Percentiles rank a stretch among this genome's conserved stretches.
phyloP scores from a whole-genome alignment of 2,113 vertebrate species.

The Axis porcinus region DNA sequence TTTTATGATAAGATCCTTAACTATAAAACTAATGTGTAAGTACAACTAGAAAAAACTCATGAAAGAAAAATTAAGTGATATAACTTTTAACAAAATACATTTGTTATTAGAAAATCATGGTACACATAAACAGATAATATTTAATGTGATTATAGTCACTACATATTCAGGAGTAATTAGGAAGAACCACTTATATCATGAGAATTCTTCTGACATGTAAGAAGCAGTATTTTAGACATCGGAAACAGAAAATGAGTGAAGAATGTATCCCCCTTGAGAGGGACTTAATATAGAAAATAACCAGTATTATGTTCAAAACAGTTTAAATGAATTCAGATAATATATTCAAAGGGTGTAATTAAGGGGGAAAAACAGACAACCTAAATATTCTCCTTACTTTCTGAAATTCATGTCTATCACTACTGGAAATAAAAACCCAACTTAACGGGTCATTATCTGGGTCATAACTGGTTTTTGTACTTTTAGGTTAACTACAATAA shows the following conservation, averaged over 20 bases:
- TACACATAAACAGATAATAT: neutral
- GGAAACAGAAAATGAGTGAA: neutral
- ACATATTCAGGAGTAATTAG: slow-evolving; percentile 4
- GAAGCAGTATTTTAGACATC: neutral
- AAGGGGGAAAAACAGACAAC: neutral
- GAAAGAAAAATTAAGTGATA: neutral
- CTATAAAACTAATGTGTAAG: slow-evolving; percentile 16
- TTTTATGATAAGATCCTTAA: neutral
- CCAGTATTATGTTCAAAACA: neutral
- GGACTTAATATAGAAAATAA: slow-evolving; percentile 21
- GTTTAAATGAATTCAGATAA: slow-evolving; percentile 17
- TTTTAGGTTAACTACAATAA: neutral
- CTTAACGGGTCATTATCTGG: neutral
- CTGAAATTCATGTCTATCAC: neutral
- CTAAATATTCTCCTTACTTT: slow-evolving; percentile 10
- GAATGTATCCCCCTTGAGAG: neutral
- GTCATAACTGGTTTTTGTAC: neutral
- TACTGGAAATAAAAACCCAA: neutral
- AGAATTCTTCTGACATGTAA: neutral
- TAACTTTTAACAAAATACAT: slow-evolving; percentile 24
- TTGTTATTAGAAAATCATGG: neutral
- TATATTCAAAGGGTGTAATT: neutral
- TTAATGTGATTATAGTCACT: slow-evolving; percentile 5
- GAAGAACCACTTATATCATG: neutral
- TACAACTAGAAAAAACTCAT: neutral